Conservation (phyloP, 2,888 invertebrate species). For the Antitype chi region DNA sequence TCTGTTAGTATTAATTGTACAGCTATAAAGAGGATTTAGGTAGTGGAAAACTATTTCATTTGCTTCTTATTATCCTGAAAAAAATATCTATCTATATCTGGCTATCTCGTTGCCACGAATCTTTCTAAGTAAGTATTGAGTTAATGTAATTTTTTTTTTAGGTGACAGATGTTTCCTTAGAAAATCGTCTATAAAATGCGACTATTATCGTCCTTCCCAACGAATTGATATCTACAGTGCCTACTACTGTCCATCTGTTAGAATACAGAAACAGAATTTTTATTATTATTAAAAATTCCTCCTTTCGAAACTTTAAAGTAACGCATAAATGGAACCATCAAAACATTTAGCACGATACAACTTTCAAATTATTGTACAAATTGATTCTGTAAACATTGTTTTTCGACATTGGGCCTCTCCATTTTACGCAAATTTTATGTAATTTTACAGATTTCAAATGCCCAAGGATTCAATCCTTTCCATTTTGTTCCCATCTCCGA, state of each 20-base stretch:
- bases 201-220: neutral
- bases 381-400: constrained; percentile 28
- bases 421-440: constrained; percentile 26
- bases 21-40: neutral
- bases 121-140: neutral
- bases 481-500: neutral
- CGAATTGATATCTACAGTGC: neutral
- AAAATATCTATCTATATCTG: neutral
- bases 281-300: neutral
- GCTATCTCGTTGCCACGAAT: neutral
- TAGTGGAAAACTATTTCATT: neutral
- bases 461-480: constrained; percentile 37
- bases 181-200: neutral
- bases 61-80: neutral
- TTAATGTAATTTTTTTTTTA: neutral
- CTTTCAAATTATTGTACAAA: constrained; percentile 26
- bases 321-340: neutral
- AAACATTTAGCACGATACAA: constrained; percentile 3
- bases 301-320: constrained; percentile 4
- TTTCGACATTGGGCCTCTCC: constrained; percentile 46
- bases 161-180: neutral
- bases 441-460: constrained; percentile 21
- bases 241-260: neutral
- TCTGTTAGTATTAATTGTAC: neutral
- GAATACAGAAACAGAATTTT: neutral